Evolutionary conservation across 2,888 invertebrate genomes (phyloP).

Genomic region (Dione juno): DNA sequence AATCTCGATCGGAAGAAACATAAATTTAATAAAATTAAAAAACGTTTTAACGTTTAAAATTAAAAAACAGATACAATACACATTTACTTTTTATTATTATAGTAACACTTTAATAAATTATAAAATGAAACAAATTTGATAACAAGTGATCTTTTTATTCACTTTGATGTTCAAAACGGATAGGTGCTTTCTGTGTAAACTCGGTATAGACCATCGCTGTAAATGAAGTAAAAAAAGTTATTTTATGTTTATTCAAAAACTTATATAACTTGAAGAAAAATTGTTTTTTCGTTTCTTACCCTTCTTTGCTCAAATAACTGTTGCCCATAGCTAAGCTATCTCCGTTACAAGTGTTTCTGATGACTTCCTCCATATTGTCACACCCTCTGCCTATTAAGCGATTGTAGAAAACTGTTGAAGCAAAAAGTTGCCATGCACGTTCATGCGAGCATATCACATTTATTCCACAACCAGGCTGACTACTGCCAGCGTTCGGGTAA

Average conservation of each 20-base stretch:
- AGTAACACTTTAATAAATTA: too few relatives aligned
- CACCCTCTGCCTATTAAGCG: not conserved
- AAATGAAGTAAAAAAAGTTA: not conserved
- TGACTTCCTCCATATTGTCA: slow-evolving; percentile 8
- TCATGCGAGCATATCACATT: not conserved
- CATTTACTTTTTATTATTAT: too few relatives aligned
- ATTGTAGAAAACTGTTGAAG: not conserved
- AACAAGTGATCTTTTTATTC: too few relatives aligned
- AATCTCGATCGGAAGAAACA: too few relatives aligned
- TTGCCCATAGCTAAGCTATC: not conserved
- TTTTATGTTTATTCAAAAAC: too few relatives aligned
- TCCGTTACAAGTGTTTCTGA: slow-evolving; percentile 6
- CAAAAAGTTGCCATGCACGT: slow-evolving; percentile 7
- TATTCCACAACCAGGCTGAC: not conserved
- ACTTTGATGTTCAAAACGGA: not conserved
- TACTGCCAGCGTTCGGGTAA: not conserved
- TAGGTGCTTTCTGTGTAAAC: not conserved
- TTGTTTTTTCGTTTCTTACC: not conserved
- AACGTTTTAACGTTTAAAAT: too few relatives aligned
- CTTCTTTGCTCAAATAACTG: not conserved
- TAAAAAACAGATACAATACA: too few relatives aligned
- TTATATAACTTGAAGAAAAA: not conserved
- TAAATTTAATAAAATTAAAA: too few relatives aligned
- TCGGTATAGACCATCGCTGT: not conserved
- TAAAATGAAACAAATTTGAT: too few relatives aligned